These are phyloP conservation scores for Aramus guarauna DNA, from an alignment of 2,113 vertebrate species.

Conservation along the genomic window DNA sequence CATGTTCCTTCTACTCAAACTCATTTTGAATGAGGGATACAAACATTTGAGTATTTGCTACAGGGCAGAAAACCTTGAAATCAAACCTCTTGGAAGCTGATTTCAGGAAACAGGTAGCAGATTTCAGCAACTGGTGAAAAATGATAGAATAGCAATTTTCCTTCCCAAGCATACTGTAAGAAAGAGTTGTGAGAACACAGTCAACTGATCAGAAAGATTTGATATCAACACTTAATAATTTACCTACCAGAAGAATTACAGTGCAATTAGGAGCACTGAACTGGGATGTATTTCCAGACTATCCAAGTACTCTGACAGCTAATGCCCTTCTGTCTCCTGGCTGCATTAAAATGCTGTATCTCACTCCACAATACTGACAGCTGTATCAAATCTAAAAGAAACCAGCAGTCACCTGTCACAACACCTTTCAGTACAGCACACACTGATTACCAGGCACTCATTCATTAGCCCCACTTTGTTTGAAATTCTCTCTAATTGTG, in stretches of 20 bases:
- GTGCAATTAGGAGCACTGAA: neutral
- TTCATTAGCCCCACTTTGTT: constrained; percentile 36
- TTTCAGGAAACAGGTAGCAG: neutral
- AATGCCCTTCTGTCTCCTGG: neutral
- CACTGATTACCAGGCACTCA: neutral
- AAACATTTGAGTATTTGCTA: neutral
- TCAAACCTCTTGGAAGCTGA: neutral
- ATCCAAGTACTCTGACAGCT: neutral
- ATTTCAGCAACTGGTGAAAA: neutral
- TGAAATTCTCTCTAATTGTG: constrained; percentile 27
- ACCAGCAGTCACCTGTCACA: constrained; percentile 23
- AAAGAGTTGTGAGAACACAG: neutral
- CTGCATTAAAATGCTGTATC: neutral
- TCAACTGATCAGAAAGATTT: neutral
- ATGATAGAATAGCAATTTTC: neutral
- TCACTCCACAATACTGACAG: neutral
- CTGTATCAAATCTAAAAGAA: constrained; percentile 6
- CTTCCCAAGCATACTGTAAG: neutral
- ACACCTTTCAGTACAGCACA: neutral
- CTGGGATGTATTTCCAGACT: neutral
- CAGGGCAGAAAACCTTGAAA: neutral
- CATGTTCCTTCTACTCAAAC: neutral
- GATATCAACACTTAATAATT: neutral
- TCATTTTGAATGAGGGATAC: neutral
- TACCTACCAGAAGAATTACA: neutral